Evolutionary conservation across 2,797 vertebrate genomes (phyloP).

Genomic region (Hydrophis major): DNA sequence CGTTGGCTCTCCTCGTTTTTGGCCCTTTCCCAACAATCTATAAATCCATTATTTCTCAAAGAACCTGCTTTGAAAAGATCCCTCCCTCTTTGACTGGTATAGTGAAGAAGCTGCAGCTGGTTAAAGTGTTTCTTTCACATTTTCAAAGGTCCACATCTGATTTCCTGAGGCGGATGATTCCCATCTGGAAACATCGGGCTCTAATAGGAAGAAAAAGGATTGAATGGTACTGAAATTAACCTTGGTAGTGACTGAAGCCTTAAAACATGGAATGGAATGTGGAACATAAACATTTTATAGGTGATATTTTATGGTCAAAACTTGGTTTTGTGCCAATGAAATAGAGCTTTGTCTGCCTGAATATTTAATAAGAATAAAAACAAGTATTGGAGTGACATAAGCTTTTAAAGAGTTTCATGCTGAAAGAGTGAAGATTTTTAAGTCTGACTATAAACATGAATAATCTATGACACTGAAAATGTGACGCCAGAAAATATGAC

Average conservation of each 20-base stretch:
- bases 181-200: slow-evolving; percentile 10
- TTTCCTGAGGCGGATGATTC: neutral
- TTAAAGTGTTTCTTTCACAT: neutral
- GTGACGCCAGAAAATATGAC: slow-evolving; percentile 4
- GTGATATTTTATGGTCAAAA: slow-evolving; percentile 7
- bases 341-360: slow-evolving; percentile 7
- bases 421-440: slow-evolving; percentile 6
- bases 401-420: slow-evolving; percentile 16
- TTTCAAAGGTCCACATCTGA: neutral
- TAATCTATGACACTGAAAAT: slow-evolving; percentile 29
- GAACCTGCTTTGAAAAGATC: neutral
- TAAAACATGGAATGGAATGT: slow-evolving; percentile 12
- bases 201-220: neutral
- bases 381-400: slow-evolving; percentile 24
- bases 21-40: neutral
- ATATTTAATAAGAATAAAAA: slow-evolving; percentile 35
- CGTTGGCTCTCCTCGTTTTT: neutral
- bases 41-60: neutral
- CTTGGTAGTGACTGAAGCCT: neutral
- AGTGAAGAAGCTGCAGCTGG: neutral
- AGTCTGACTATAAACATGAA: slow-evolving; percentile 22
- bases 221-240: neutral
- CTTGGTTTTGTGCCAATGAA: slow-evolving; percentile 8
- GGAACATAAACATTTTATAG: slow-evolving; percentile 25
- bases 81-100: neutral